Percentiles rank a stretch among this genome's conserved stretches.
These are phyloP conservation scores for Oncopeltus fasciatus DNA, from an alignment of 1,140 invertebrate genomes.

Conservation along the genomic window DNA sequence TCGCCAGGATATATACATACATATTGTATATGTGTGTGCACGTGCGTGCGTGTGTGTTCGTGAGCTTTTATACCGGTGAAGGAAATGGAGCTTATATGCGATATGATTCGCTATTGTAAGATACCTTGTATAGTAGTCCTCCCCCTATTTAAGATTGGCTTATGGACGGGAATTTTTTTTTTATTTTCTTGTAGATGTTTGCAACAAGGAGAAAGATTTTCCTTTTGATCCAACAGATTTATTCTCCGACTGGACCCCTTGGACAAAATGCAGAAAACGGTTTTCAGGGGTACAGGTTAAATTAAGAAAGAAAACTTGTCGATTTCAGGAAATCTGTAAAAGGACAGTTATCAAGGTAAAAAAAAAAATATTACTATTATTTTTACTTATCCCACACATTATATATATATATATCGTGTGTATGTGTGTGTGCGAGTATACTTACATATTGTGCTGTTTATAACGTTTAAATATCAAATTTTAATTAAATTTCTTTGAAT, in stretches of 20 bases:
- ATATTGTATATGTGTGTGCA: too few species aligned
- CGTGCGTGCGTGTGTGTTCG: too few species aligned
- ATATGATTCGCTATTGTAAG: background rate
- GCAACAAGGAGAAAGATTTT: background rate
- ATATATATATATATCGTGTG: background rate
- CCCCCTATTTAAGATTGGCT: background rate
- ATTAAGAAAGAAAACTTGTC: conserved; percentile 7
- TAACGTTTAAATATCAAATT: background rate
- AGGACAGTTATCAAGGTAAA: conserved; percentile 8
- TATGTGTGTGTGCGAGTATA: background rate
- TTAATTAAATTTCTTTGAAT: background rate
- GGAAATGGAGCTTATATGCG: background rate
- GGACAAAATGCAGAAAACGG: background rate
- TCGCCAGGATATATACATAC: too few species aligned
- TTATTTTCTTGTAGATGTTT: background rate
- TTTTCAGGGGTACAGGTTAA: background rate
- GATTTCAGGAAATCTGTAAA: conserved; percentile 3
- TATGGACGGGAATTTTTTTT: background rate
- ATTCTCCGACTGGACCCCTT: background rate
- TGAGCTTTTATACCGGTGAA: background rate
- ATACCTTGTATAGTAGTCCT: too few species aligned
- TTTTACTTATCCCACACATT: too few species aligned
- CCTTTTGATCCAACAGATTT: background rate
- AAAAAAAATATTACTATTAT: too few species aligned
- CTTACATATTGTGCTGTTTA: background rate